phyloP scores from a whole-genome alignment of 1,140 invertebrate species.

The Drosophila ohnishii region DNA sequence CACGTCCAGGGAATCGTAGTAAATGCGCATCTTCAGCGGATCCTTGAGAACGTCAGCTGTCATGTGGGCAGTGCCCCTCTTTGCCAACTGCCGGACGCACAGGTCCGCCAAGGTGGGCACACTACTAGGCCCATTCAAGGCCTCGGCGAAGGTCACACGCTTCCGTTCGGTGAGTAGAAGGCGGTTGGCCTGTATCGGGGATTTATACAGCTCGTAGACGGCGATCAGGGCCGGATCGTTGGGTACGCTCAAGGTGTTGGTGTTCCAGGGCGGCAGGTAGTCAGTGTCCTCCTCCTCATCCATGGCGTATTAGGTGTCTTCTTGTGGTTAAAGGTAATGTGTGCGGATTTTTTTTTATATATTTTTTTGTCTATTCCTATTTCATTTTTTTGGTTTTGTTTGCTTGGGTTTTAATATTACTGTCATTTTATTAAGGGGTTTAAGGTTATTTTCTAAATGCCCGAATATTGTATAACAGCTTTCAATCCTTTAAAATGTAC shows the following conservation, averaged over 20 bases:
- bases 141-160: slow-evolving; percentile 56
- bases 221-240: slow-evolving; percentile 47
- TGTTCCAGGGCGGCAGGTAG: slow-evolving; percentile 38
- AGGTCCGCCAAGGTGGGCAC: slow-evolving; percentile 63
- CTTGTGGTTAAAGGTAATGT: neutral
- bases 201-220: slow-evolving; percentile 55
- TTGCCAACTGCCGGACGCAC: slow-evolving; percentile 54
- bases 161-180: slow-evolving; percentile 47
- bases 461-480: no score
- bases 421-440: neutral
- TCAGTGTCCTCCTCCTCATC: slow-evolving; percentile 47
- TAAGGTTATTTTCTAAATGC: no score
- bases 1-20: slow-evolving; percentile 64
- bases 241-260: slow-evolving; percentile 56
- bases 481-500: no score
- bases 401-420: neutral
- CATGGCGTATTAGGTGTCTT: neutral
- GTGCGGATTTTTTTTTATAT: neutral
- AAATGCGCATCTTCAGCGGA: slow-evolving; percentile 47
- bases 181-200: slow-evolving; percentile 27
- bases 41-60: slow-evolving; percentile 30
- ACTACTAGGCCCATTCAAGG: slow-evolving; percentile 47
- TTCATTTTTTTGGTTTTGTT: neutral
- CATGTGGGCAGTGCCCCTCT: slow-evolving; percentile 18
- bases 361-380: slow-evolving; percentile 4